These are phyloP conservation scores for Chesias legatella DNA, from an alignment of 2,888 invertebrate species.

Conservation along the genomic window DNA sequence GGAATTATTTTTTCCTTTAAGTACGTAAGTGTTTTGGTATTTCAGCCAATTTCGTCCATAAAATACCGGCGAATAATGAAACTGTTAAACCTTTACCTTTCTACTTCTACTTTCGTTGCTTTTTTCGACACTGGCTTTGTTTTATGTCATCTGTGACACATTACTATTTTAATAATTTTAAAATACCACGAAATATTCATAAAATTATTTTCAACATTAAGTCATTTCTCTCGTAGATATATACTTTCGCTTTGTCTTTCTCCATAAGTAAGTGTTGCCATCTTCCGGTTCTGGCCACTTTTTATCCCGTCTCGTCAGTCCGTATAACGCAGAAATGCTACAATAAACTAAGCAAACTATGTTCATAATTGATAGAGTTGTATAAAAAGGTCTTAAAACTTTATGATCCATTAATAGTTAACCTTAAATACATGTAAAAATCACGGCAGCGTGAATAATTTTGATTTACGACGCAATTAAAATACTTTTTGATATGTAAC, in stretches of 20 bases:
- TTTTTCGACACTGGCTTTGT: too few relatives aligned
- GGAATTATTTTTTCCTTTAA: slow-evolving; percentile 14
- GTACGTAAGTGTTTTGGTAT: slow-evolving; percentile 10
- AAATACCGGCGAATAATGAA: too few relatives aligned
- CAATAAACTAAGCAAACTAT: slow-evolving; percentile 9
- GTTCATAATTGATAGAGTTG: slow-evolving; percentile 36
- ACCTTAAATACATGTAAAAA: slow-evolving; percentile 35
- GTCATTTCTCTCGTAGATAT: too few relatives aligned
- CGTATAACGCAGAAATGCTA: not conserved
- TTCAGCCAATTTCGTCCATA: too few relatives aligned
- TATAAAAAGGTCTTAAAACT: slow-evolving; percentile 33
- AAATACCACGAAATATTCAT: too few relatives aligned
- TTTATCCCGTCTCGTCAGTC: not conserved
- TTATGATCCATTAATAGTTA: slow-evolving; percentile 44
- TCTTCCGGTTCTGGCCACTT: not conserved
- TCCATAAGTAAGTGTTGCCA: too few relatives aligned
- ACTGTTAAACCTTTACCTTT: too few relatives aligned
- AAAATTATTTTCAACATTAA: too few relatives aligned
- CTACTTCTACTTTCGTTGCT: too few relatives aligned
- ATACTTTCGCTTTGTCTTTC: too few relatives aligned
- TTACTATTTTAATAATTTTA: too few relatives aligned
- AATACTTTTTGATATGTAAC: slow-evolving; percentile 34
- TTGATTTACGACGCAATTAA: slow-evolving; percentile 46
- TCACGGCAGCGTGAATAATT: slow-evolving; percentile 47
- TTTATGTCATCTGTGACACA: too few relatives aligned